These are phyloP conservation scores for Ranitomeya imitator DNA, from an alignment of 2,113 vertebrate genomes.

Conservation along the genomic window DNA sequence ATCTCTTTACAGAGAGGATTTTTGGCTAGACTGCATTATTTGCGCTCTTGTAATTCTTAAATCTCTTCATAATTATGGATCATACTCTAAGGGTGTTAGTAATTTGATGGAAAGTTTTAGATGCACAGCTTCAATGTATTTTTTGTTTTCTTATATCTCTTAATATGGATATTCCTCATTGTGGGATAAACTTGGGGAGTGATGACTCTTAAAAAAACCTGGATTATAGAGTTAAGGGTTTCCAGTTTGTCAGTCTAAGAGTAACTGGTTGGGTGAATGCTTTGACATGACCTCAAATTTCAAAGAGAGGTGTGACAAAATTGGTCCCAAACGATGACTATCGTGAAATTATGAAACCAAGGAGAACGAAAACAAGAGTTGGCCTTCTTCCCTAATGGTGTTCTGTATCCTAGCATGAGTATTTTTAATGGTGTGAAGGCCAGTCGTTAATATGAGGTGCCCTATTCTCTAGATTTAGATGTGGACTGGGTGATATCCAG, in stretches of 20 bases:
- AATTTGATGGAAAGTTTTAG: slow-evolving; percentile 14
- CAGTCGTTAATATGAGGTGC: too few relatives aligned
- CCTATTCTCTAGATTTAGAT: too few relatives aligned
- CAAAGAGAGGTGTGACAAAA: not conserved
- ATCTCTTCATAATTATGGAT: slow-evolving; percentile 35
- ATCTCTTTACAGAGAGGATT: slow-evolving; percentile 43
- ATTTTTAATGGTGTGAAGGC: not conserved
- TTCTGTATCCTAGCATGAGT: not conserved
- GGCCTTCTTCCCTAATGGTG: not conserved
- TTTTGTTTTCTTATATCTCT: slow-evolving; percentile 24
- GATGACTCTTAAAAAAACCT: not conserved
- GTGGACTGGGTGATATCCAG: too few relatives aligned
- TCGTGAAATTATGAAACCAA: not conserved
- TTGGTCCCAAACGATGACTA: not conserved
- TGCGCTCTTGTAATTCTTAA: slow-evolving; percentile 45
- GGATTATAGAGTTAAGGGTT: not conserved
- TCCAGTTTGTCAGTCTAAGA: not conserved
- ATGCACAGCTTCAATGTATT: not conserved
- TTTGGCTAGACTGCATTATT: slow-evolving; percentile 24
- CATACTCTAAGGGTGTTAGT: slow-evolving; percentile 3
- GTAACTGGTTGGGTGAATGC: not conserved
- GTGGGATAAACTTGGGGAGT: not conserved
- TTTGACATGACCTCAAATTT: not conserved
- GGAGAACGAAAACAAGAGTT: not conserved
- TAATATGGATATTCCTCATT: not conserved